Evolutionary conservation across 2,888 invertebrate species (phyloP).

Genomic region (Cryptus armator): DNA sequence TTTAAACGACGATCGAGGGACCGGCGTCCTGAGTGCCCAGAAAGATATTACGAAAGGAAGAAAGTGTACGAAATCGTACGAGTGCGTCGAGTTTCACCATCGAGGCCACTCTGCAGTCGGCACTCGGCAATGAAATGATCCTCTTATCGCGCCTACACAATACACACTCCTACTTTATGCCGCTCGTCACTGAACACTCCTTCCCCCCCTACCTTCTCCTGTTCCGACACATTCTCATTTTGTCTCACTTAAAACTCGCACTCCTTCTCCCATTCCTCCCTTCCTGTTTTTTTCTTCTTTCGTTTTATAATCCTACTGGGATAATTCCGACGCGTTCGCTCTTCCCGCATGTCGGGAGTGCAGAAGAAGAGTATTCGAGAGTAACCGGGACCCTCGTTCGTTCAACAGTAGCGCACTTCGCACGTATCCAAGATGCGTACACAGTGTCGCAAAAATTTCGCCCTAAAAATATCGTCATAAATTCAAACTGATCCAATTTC

Average conservation of each 20-base stretch:
- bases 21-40: constrained; percentile 6
- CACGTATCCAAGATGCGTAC: constrained; percentile 1
- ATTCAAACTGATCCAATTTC: not conserved
- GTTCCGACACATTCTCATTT: constrained; percentile 14
- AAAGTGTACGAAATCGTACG: constrained; percentile 27
- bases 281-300: not conserved
- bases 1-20: constrained; percentile 45
- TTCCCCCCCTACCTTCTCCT: not conserved
- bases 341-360: constrained; percentile 1
- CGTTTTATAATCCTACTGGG: constrained; percentile 6
- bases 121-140: constrained; percentile 46
- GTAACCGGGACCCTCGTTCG: constrained; percentile 4
- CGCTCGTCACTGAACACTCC: not conserved
- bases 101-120: constrained; percentile 43
- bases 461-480: not conserved
- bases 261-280: not conserved
- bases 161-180: not conserved
- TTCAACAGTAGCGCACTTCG: not conserved
- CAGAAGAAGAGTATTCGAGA: constrained; percentile 13
- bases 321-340: constrained; percentile 9
- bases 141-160: constrained; percentile 48
- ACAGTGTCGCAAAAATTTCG: not conserved
- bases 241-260: constrained; percentile 5
- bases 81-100: constrained; percentile 21
- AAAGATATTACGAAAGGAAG: constrained; percentile 4